These are phyloP conservation scores for Laothoe populi DNA, from an alignment of 2,888 invertebrate genomes.

Conservation along the genomic window DNA sequence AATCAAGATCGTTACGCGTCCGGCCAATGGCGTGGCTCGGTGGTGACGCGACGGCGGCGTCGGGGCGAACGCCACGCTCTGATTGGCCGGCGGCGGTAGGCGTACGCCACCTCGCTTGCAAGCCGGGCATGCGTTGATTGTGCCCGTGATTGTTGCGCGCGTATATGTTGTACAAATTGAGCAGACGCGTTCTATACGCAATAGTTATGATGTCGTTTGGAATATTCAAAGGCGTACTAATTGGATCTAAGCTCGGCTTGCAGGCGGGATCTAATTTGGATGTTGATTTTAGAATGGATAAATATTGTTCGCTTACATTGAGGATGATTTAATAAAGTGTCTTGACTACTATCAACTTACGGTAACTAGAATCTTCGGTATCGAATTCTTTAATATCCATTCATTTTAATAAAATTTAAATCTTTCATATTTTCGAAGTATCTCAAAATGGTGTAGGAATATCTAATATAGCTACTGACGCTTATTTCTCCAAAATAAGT, in stretches of 20 bases:
- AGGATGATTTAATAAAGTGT: no score
- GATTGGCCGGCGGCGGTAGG: slow-evolving; percentile 60
- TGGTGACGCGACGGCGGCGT: slow-evolving; percentile 60
- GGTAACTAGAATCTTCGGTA: no score
- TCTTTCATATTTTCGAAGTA: no score
- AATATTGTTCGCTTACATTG: no score
- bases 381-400: no score
- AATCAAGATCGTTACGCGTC: slow-evolving; percentile 71
- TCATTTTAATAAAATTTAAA: no score
- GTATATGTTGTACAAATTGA: slow-evolving; percentile 26
- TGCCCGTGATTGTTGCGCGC: slow-evolving; percentile 38
- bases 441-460: no score
- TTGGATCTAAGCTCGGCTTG: slow-evolving; percentile 10
- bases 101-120: slow-evolving; percentile 24
- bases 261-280: neutral
- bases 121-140: slow-evolving; percentile 25
- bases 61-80: slow-evolving; percentile 53
- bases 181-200: slow-evolving; percentile 6
- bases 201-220: neutral
- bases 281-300: neutral
- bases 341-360: no score
- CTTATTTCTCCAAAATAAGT: no score
- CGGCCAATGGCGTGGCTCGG: slow-evolving; percentile 67
- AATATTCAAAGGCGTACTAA: slow-evolving; percentile 11
- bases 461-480: no score